Evolutionary conservation across 2,888 invertebrate genomes (phyloP).

Genomic region (Craniophora ligustri): DNA sequence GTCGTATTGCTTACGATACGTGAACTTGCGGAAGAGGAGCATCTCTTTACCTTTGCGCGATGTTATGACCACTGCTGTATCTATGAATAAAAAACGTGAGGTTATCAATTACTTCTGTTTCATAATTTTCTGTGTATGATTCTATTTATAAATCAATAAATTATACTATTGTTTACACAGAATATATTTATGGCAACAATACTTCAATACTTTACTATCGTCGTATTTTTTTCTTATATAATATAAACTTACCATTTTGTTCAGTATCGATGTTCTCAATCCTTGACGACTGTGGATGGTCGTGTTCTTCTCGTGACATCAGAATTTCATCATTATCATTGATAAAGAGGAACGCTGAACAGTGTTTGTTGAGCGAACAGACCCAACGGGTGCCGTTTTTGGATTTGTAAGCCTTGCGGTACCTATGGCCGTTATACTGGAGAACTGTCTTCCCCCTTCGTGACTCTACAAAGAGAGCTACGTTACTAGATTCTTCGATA

Average conservation of each 20-base stretch:
- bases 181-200: no score
- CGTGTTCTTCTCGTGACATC: slow-evolving; percentile 66
- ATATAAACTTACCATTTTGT: slow-evolving; percentile 60
- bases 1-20: slow-evolving; percentile 78
- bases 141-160: no score
- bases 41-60: slow-evolving; percentile 83
- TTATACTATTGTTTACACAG: no score
- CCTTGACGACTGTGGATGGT: slow-evolving; percentile 57
- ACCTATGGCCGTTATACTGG: slow-evolving; percentile 72
- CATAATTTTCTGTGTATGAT: no score
- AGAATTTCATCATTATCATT: slow-evolving; percentile 74
- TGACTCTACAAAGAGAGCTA: slow-evolving; percentile 70
- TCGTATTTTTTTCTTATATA: no score
- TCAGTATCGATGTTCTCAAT: slow-evolving; percentile 51
- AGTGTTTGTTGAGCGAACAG: slow-evolving; percentile 70
- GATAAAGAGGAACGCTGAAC: slow-evolving; percentile 71
- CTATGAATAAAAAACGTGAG: slow-evolving; percentile 51
- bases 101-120: neutral
- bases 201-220: no score
- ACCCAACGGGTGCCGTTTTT: slow-evolving; percentile 73
- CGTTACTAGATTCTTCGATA: slow-evolving; percentile 34
- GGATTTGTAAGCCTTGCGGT: slow-evolving; percentile 69
- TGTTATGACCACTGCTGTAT: slow-evolving; percentile 75
- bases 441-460: slow-evolving; percentile 69
- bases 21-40: slow-evolving; percentile 76